A percentile compares a stretch with the other conserved stretches of the same genome.
Evolutionary conservation across 2,797 vertebrate species (phyloP).

Genomic region (Trachurus trachurus): DNA sequence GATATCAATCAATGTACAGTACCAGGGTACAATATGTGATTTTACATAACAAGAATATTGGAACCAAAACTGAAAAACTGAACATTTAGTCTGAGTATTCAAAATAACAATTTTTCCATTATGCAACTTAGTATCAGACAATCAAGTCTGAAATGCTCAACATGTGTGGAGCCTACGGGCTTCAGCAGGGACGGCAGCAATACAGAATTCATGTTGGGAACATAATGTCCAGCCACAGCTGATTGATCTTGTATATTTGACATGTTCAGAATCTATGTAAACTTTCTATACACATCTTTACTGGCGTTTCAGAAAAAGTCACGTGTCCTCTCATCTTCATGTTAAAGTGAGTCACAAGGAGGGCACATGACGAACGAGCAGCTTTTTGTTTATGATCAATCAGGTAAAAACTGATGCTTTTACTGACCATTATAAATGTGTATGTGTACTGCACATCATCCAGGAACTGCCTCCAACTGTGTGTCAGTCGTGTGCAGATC

Average conservation of each 20-base stretch:
- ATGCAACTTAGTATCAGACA: constrained; percentile 36
- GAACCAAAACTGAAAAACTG: not conserved
- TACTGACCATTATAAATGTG: not conserved
- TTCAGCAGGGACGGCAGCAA: not conserved
- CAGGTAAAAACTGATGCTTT: not conserved
- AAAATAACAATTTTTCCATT: constrained; percentile 5
- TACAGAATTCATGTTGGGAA: constrained; percentile 24
- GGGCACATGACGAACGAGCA: not conserved
- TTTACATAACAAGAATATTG: not conserved
- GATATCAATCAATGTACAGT: not conserved
- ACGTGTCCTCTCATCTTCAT: not conserved
- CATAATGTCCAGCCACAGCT: constrained; percentile 26
- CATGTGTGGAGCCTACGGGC: constrained; percentile 31
- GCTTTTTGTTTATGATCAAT: not conserved
- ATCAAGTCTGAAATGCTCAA: constrained; percentile 17
- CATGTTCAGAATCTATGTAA: not conserved
- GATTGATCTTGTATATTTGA: not conserved
- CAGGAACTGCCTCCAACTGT: not conserved
- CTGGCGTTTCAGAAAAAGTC: not conserved
- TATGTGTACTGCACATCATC: not conserved
- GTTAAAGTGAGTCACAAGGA: not conserved
- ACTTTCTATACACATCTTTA: not conserved
- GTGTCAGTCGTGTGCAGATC: constrained; percentile 23
- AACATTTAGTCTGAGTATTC: not conserved
- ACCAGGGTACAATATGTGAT: not conserved